Percentiles rank a stretch among this genome's conserved stretches.
Conservation (phyloP, 1,140 invertebrate genomes). For the Potamilus streckersoni region DNA sequence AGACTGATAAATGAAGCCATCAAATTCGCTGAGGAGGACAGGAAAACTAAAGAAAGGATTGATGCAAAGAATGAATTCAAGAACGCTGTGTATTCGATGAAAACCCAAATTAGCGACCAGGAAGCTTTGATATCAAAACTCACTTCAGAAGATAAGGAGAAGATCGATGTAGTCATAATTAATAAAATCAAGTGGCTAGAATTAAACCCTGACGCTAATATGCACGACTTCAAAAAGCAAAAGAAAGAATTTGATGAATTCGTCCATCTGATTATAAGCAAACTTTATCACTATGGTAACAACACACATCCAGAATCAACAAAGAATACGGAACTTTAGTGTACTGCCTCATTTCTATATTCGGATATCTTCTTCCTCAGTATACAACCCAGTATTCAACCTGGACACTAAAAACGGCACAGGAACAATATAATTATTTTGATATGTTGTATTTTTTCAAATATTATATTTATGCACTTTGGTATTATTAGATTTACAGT, state of each 20-base stretch:
- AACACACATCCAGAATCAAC: too few species aligned
- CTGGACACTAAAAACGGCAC: too few species aligned
- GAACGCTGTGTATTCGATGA: constrained; percentile 82
- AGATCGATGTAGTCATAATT: constrained; percentile 92
- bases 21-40: constrained; percentile 98
- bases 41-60: constrained; percentile 90
- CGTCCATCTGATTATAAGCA: constrained; percentile 96
- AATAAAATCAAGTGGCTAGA: constrained; percentile 98
- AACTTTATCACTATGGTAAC: constrained; percentile 86
- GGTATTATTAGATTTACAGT: too few species aligned
- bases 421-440: too few species aligned
- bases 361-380: too few species aligned
- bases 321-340: too few species aligned
- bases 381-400: too few species aligned
- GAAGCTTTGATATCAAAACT: constrained; percentile 97
- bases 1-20: constrained; percentile 97
- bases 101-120: constrained; percentile 96
- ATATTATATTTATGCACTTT: too few species aligned
- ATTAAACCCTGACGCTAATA: constrained; percentile 91
- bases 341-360: too few species aligned
- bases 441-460: too few species aligned
- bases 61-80: constrained; percentile 90
- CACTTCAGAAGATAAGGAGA: constrained; percentile 89
- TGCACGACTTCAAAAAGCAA: constrained; percentile 93
- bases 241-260: constrained; percentile 96